Percentiles rank a stretch among this genome's conserved stretches.
phyloP scores from a whole-genome alignment of 2,888 invertebrate genomes.

The Escarpia spicata region DNA sequence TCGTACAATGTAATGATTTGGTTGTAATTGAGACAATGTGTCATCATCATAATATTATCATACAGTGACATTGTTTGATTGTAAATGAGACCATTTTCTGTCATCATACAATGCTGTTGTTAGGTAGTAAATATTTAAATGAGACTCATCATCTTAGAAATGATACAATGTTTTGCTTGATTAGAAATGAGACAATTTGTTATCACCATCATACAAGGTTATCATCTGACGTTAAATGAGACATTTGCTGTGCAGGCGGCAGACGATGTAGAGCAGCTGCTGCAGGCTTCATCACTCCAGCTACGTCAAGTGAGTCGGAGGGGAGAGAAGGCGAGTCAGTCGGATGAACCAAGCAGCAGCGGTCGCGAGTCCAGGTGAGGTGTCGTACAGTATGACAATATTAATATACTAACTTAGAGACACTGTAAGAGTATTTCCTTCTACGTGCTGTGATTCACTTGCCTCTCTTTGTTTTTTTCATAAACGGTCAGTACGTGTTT shows the following conservation, averaged over 20 bases:
- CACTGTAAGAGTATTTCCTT: no score
- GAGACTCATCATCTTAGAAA: no score
- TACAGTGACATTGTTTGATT: neutral
- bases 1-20: neutral
- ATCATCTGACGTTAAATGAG: neutral
- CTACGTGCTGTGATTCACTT: no score
- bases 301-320: constrained; percentile 38
- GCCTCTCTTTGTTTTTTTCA: no score
- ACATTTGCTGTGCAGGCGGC: constrained; percentile 35
- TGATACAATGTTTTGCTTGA: neutral
- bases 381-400: neutral
- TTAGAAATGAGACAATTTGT: neutral
- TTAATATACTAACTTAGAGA: no score
- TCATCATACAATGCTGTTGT: neutral
- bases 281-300: constrained; percentile 58
- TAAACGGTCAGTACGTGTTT: no score
- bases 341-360: neutral
- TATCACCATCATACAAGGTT: neutral
- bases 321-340: constrained; percentile 18
- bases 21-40: neutral
- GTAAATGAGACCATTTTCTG: neutral
- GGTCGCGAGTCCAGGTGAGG: neutral
- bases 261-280: constrained; percentile 53
- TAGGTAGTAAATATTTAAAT: neutral
- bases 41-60: neutral